Evolutionary conservation across 2,797 vertebrate species (phyloP), one percentile per base, ranked within the genome.

Genomic region (Coregonus sp.): DNA sequence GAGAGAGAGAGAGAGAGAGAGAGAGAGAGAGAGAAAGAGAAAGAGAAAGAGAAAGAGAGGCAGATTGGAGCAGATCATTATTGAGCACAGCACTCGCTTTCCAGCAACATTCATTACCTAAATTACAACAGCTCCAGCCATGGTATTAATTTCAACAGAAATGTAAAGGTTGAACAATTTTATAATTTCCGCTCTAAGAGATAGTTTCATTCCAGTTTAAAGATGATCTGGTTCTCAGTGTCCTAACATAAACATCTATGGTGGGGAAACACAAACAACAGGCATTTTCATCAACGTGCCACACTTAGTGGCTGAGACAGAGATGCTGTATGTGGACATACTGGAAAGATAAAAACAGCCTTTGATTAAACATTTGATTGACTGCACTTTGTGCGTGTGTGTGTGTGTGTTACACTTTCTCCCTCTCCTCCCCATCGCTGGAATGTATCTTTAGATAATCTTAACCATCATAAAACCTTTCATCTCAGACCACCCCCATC

Each of bases 111-210:
- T 89, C 87, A 89, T 93, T 90, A 91, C 82, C 80, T 90, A 87
- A 88, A 90, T 86, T 78, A 86, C 86, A 90, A 89, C 90, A 94
- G 89, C 91, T 93, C 91, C 82, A 90, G 74, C 59, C 54, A 78
- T 79, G 78, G 79, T 76, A 85, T 74, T 77, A 76, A 85, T 72
- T 79, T 67, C 72, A 37, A 47, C 70, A 56, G 79, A 40, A 78
- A 59, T 81, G 12, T 6, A 52, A 70, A 75, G 76, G 63, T 25
- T 4, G 61, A 77, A 81, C 47, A 77, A 79, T 69, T 75, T 33
- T 63, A 65, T 59, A 77, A 72, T 56, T 52, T 52, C n/a, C 29
- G 51, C 35, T 65, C 54, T 35, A 11, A 61, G 14, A 6, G 4
- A 47, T 7, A 1, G 7, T 25, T 63, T 7, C 54, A 67, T n/a